Conservation (phyloP, 2,888 invertebrate species). For the Tetranychus truncatus region DNA sequence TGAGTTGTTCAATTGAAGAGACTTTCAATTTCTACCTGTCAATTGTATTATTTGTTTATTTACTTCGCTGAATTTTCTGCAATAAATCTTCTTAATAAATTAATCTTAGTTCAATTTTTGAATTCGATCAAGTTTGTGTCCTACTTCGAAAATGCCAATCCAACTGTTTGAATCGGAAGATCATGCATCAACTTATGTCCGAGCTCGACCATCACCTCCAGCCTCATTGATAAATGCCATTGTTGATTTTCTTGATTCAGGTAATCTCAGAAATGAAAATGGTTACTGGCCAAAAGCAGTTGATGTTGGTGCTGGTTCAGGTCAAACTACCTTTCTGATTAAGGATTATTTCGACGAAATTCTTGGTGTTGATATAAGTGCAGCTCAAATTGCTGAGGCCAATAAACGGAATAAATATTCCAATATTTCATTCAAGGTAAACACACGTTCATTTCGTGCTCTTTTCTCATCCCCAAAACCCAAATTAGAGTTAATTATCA, state of each 20-base stretch:
- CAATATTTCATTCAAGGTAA: slow-evolving; percentile 28
- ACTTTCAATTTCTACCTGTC: neutral
- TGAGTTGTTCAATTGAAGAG: neutral
- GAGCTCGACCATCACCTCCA: slow-evolving; percentile 18
- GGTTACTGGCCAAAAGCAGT: slow-evolving; percentile 30
- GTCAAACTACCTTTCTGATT: slow-evolving; percentile 36
- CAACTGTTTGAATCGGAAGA: slow-evolving; percentile 15
- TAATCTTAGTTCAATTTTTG: no score
- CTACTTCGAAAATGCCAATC: neutral
- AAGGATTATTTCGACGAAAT: slow-evolving; percentile 34
- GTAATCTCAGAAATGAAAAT: slow-evolving; percentile 17
- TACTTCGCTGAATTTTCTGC: neutral
- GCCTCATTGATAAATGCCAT: slow-evolving; percentile 14
- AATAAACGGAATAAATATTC: slow-evolving; percentile 26
- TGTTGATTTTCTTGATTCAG: slow-evolving; percentile 17
- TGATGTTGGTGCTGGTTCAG: slow-evolving; percentile 39
- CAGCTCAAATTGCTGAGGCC: slow-evolving; percentile 34
- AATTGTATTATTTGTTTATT: neutral
- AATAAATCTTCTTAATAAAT: neutral
- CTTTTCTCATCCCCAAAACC: neutral
- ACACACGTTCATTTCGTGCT: neutral
- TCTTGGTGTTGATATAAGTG: slow-evolving; percentile 35
- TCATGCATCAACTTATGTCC: slow-evolving; percentile 21
- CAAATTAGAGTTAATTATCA: neutral
- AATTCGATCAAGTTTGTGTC: no score